Percentiles rank a stretch among this genome's conserved stretches.
Evolutionary conservation across 2,888 invertebrate species (phyloP).

Genomic region (Tethea ocularis): DNA sequence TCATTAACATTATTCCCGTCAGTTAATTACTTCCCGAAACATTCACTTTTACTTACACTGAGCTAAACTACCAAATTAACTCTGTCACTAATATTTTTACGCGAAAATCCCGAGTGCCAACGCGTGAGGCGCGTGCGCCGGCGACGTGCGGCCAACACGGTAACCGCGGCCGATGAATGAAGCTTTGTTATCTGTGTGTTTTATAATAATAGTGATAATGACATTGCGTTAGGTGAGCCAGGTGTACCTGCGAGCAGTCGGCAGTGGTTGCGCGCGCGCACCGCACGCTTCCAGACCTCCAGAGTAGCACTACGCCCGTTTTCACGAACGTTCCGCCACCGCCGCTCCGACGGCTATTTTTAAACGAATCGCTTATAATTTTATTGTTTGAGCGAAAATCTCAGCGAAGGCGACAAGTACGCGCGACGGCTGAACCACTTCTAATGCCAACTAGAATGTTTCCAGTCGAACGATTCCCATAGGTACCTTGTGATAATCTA

Average conservation of each 20-base stretch:
- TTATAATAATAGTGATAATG: conserved; percentile 79
- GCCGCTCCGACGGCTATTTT: conserved; percentile 68
- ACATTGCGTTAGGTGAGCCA: conserved; percentile 75
- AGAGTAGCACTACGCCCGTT: conserved; percentile 59
- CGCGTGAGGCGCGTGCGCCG: conserved; percentile 10
- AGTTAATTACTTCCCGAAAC: conserved; percentile 46
- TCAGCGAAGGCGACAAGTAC: conserved; percentile 73
- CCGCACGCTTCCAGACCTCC: conserved; percentile 75
- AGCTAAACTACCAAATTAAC: conserved; percentile 32
- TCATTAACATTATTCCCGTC: conserved; percentile 43
- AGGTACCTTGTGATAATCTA: neutral
- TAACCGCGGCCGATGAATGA: conserved; percentile 53
- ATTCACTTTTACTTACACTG: conserved; percentile 28
- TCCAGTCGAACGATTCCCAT: conserved; percentile 46
- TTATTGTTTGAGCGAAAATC: conserved; percentile 81
- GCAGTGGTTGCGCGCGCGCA: conserved; percentile 61
- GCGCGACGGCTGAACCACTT: conserved; percentile 68
- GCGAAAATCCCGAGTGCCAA: neutral
- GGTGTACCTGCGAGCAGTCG: conserved; percentile 77
- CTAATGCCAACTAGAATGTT: conserved; percentile 67
- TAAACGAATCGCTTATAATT: conserved; percentile 78
- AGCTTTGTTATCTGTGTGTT: conserved; percentile 62
- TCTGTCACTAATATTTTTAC: conserved; percentile 27
- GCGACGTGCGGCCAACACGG: conserved; percentile 17
- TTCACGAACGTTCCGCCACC: conserved; percentile 47